These are phyloP conservation scores for Mormyrus iriodes DNA, from an alignment of 2,113 vertebrate species.

Conservation along the genomic window DNA sequence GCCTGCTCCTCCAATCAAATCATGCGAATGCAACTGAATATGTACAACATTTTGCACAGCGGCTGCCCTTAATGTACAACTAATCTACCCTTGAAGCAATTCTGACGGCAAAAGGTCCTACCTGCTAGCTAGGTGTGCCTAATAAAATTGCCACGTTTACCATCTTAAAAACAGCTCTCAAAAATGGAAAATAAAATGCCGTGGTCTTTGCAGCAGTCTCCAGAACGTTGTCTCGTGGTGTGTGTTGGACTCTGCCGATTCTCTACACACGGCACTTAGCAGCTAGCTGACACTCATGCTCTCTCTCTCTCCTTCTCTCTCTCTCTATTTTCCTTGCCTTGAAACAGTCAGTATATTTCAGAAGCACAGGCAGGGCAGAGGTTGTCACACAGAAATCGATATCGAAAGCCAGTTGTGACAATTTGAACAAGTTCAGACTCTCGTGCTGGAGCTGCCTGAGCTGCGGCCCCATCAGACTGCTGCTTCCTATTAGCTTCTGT, in stretches of 20 bases:
- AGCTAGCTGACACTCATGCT: not conserved
- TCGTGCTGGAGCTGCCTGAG: not conserved
- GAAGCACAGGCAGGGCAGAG: not conserved
- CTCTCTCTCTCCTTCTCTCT: not conserved
- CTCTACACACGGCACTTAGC: not conserved
- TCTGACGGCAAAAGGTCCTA: not conserved
- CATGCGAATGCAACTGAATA: not conserved
- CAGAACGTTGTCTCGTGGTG: not conserved
- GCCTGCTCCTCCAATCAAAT: not conserved
- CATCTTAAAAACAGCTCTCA: not conserved
- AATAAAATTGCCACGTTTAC: not conserved
- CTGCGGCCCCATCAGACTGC: not conserved
- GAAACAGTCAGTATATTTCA: not conserved
- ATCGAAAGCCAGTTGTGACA: conserved; percentile 5
- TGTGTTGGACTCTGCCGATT: not conserved
- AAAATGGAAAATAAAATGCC: not conserved
- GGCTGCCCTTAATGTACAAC: not conserved
- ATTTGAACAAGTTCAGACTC: not conserved
- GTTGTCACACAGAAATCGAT: conserved; percentile 3
- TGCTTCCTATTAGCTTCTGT: conserved; percentile 16
- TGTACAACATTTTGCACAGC: not conserved
- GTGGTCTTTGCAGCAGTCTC: not conserved
- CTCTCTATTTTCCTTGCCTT: not conserved
- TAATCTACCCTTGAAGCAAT: not conserved
- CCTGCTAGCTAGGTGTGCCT: not conserved